phyloP scores from a whole-genome alignment of 2,797 vertebrate genomes.

The Enteromius afrohamiltoni region DNA sequence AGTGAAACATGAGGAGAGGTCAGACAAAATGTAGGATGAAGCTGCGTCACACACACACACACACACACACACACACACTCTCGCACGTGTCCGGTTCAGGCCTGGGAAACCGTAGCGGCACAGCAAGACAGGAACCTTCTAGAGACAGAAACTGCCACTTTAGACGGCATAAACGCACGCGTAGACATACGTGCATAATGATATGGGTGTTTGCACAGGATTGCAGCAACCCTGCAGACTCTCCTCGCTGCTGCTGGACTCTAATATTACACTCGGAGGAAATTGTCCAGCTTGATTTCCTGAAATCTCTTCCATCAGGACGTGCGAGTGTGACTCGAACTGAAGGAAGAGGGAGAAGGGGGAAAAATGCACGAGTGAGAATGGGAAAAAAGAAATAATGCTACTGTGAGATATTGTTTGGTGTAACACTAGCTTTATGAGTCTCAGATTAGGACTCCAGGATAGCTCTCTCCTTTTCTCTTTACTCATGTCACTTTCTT shows the following conservation, averaged over 20 bases:
- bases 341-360: conserved; percentile 26
- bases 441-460: conserved; percentile 38
- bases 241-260: conserved; percentile 70
- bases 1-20: not conserved
- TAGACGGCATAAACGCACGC: conserved; percentile 3
- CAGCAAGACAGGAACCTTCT: conserved; percentile 50
- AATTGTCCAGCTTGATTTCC: conserved; percentile 83
- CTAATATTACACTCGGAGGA: conserved; percentile 82
- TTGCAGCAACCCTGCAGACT: conserved; percentile 40
- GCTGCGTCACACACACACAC: not conserved
- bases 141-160: conserved; percentile 27
- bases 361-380: conserved; percentile 23
- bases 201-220: conserved; percentile 19
- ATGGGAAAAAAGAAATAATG: conserved; percentile 13
- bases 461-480: conserved; percentile 16
- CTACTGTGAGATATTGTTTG: conserved; percentile 30
- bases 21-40: conserved; percentile 5
- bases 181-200: conserved; percentile 35
- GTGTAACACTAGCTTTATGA: conserved; percentile 33
- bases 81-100: conserved; percentile 17
- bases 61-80: not conserved
- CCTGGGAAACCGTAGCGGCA: conserved; percentile 34
- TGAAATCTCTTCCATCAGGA: conserved; percentile 59
- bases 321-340: conserved; percentile 62
- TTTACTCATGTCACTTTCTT: not conserved